Evolutionary conservation across 37 sponge, comb jelly and placozoan species (phyloP), one percentile per base, ranked within the genome.

Genomic region (Halisarca cf. caerulea): DNA sequence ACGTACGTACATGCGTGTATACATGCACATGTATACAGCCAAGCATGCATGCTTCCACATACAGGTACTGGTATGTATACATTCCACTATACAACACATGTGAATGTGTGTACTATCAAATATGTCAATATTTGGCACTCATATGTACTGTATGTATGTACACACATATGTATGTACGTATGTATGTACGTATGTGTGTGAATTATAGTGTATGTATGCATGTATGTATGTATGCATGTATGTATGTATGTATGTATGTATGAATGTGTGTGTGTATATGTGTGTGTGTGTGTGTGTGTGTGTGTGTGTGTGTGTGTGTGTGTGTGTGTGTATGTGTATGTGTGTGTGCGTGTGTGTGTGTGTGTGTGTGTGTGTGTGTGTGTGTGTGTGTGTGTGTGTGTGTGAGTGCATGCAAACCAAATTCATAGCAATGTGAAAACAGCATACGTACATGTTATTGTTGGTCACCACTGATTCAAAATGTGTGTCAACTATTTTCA

Each of bases 381-480:
- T 73, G 38, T 73, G 75, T 73, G 37, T 73, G 75, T 73, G 75
- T 73, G 75, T 73, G 75, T 27, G 38, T 73, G 64, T 15, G 38
- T 73, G 44, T 73, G 28, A 73, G 5, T 73, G 38, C 64, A 28
- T 61, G 30, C 64, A 61, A 7, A 28, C 57, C 17, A 17, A n/a
- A 54, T 54, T 11, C 17, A 54, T 11, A 18, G 17, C 57, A 54
- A 17, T 54, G 57, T 54, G 57, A 11, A 54, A 17, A 18, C 57
- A 54, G 57, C n/a, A n/a, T n/a, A n/a, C n/a, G n/a, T n/a, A n/a
- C n/a, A n/a, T n/a, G n/a, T n/a, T n/a, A n/a, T n/a, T n/a, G n/a
- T n/a, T n/a, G n/a, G n/a, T n/a, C n/a, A n/a, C n/a, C n/a, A n/a
- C n/a, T n/a, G n/a, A n/a, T n/a, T n/a, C n/a, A n/a, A n/a, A n/a